Conservation (phyloP, 2,797 vertebrate species). For the Podargus strigoides region DNA sequence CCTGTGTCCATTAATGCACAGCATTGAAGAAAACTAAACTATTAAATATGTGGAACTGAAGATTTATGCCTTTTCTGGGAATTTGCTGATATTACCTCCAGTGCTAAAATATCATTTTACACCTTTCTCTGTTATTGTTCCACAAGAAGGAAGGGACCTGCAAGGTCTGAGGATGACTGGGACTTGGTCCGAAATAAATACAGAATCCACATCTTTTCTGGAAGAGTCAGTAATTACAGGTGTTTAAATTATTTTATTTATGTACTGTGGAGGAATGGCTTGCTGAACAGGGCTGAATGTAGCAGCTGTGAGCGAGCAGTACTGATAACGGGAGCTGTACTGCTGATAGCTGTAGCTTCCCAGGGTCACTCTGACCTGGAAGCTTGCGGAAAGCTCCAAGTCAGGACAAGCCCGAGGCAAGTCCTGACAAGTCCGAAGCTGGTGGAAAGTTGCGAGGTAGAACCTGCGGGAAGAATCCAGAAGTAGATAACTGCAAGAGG, state of each 20-base stretch:
- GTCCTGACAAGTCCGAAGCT: no score
- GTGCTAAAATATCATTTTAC: neutral
- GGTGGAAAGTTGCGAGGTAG: no score
- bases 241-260: neutral
- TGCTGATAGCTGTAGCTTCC: no score
- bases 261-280: no score
- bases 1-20: neutral
- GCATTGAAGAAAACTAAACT: neutral
- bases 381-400: no score
- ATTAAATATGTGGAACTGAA: neutral
- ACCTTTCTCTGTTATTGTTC: neutral
- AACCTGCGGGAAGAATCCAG: no score
- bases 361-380: no score
- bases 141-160: neutral
- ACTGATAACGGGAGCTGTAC: no score
- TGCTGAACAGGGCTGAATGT: no score
- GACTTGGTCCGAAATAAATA: neutral
- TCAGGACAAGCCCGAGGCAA: no score
- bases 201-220: neutral
- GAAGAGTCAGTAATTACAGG: neutral
- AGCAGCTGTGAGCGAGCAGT: no score
- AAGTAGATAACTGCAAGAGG: no score
- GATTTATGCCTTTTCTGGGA: neutral
- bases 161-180: neutral
- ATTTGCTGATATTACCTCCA: neutral